These are phyloP conservation scores for Columbina picui DNA, from an alignment of 2,113 vertebrate genomes.

Conservation along the genomic window DNA sequence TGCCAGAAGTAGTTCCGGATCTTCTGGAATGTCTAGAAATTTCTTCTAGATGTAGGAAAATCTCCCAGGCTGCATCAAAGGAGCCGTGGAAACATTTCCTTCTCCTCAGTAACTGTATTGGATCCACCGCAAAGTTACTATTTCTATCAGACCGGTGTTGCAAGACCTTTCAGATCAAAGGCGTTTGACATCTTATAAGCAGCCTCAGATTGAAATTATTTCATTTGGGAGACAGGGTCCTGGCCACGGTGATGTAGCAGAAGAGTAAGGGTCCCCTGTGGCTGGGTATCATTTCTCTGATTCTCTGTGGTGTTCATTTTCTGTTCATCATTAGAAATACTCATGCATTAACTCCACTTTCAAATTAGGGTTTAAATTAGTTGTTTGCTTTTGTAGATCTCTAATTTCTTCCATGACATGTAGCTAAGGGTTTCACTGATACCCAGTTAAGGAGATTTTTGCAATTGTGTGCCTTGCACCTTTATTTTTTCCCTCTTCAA, in stretches of 20 bases:
- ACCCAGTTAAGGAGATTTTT: background rate
- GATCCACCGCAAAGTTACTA: background rate
- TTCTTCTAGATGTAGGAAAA: background rate
- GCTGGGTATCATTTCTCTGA: background rate
- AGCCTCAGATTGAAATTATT: background rate
- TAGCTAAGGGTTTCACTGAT: background rate
- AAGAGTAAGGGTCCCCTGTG: background rate
- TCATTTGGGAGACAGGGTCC: background rate
- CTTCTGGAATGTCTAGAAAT: background rate
- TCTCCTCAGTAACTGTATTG: background rate
- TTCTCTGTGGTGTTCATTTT: background rate
- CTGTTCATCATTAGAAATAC: background rate
- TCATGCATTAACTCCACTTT: background rate
- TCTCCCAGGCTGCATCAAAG: background rate
- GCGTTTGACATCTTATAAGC: background rate
- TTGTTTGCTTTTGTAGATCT: background rate
- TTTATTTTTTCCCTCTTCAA: background rate
- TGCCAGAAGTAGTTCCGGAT: background rate
- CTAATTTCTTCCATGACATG: slow-evolving; percentile 8
- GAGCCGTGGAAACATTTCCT: background rate
- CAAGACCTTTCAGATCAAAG: background rate
- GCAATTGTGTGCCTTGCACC: background rate
- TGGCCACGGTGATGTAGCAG: background rate
- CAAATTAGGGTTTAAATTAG: background rate
- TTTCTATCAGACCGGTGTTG: background rate